Percentiles rank a stretch among this genome's conserved stretches.
These are phyloP conservation scores for Agelas oroides DNA, from an alignment of 37 sponge, comb jelly and placozoan species.

Conservation along the genomic window DNA sequence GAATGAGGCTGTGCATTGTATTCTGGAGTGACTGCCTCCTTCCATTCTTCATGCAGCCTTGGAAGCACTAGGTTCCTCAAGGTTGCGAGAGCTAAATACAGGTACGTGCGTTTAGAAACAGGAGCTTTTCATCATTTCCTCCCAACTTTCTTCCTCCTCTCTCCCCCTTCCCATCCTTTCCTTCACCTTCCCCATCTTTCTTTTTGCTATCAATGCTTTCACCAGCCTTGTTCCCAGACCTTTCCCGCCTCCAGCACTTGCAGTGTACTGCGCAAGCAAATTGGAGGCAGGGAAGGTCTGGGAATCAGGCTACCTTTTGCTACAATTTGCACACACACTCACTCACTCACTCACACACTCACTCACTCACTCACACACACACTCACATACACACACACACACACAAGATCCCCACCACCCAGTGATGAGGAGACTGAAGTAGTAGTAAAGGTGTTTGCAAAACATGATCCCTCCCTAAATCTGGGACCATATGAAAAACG, in stretches of 20 bases:
- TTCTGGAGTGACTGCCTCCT: background rate
- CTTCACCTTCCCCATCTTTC: too few species aligned
- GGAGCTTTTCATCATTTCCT: background rate
- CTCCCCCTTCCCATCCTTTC: too few species aligned
- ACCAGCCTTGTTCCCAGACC: too few species aligned
- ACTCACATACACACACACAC: too few species aligned
- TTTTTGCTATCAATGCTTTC: too few species aligned
- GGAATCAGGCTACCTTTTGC: too few species aligned
- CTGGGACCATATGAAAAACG: slow-evolving; percentile 69
- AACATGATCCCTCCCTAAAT: slow-evolving; percentile 75
- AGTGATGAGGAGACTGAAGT: slow-evolving; percentile 66
- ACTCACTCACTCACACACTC: too few species aligned
- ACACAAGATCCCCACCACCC: background rate
- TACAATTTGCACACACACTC: too few species aligned
- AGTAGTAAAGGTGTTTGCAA: slow-evolving; percentile 94
- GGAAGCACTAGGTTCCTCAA: slow-evolving; percentile 97
- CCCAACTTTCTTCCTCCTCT: background rate
- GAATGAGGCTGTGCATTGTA: background rate
- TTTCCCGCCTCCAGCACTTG: too few species aligned
- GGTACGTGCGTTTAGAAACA: slow-evolving; percentile 28
- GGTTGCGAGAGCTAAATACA: slow-evolving; percentile 87
- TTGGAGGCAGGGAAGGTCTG: too few species aligned
- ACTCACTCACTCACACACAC: too few species aligned
- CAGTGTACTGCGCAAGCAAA: too few species aligned
- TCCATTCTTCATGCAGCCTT: slow-evolving; percentile 45